These are phyloP conservation scores for Tinea trinotella DNA, from an alignment of 2,888 invertebrate species.

Conservation along the genomic window DNA sequence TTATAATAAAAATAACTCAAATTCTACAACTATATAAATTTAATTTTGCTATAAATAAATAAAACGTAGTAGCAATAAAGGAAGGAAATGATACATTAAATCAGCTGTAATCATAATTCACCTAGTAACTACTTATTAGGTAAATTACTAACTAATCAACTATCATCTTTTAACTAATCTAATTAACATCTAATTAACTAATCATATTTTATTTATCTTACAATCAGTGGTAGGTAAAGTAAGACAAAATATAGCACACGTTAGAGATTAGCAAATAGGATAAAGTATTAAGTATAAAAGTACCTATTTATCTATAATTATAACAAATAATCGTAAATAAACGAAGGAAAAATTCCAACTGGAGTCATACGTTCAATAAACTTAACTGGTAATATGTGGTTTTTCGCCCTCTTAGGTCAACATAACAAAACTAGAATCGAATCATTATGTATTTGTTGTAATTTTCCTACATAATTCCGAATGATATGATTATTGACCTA, in stretches of 20 bases:
- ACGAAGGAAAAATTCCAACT: neutral
- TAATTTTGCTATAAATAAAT: no score
- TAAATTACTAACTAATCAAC: no score
- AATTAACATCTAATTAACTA: no score
- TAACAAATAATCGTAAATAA: neutral
- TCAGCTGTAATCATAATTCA: no score
- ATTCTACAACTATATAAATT: no score
- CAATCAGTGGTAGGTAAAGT: no score
- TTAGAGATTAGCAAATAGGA: neutral
- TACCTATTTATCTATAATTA: neutral
- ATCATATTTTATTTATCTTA: no score
- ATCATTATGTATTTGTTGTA: neutral
- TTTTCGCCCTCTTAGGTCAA: neutral
- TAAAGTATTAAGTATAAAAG: neutral
- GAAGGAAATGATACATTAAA: no score
- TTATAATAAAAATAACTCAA: no score
- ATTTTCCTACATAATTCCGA: neutral
- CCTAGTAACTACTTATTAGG: no score
- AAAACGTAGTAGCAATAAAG: no score
- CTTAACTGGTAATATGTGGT: neutral
- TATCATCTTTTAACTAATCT: no score
- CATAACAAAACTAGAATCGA: constrained; percentile 1
- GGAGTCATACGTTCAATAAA: neutral
- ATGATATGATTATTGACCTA: neutral
- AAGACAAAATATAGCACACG: neutral